Evolutionary conservation across 2,113 vertebrate species (phyloP), one percentile per base, ranked within the genome.

Genomic region (Hemibagrus wyckioides): DNA sequence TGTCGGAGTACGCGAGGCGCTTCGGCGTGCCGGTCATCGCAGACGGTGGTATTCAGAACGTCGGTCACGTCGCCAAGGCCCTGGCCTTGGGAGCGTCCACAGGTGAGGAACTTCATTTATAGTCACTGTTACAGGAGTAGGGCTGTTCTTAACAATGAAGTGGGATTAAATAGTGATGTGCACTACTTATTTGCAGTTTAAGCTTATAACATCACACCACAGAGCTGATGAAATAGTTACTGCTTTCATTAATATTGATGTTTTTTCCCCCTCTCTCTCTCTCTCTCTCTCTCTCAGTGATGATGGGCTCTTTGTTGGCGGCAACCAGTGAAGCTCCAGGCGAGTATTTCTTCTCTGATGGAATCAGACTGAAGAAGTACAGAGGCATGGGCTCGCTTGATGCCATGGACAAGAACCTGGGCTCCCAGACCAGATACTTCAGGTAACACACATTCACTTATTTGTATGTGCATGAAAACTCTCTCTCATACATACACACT

Each of bases 261-360:
- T 1, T 63, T 33, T 39, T 44, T 44, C 3, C 7, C 41, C 33
- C 21, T 75, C 11, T 44, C 30, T 76, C 0, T 79, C 13, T 84
- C 17, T 85, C 50, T 79, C 1, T 73, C 5, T 75, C n/a, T 75
- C 10, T 80, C 21, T 84, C 65, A 99, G 98, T 98, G 83, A 99
- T 99, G 98, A 99, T 99, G 98, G 98, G 98, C 57, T 99, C 98
- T 8, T 95, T 99, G 73, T 93, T 99, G 86, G 98, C 98, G 82
- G 98, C 98, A 83, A 99, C 98, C 80, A 97, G 94, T 0, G 98
- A 99, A 92, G 97, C 98, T 65, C 98, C 98, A 0, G 98, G 98
- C 0, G 98, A 99, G 89, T 99, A 98, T 93, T 99, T 98, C 94
- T 99, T 99, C 92, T 98, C 98, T 0, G 98, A 99, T n/a, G 98